phyloP scores from a whole-genome alignment of 2,797 vertebrate genomes.

The Taenioides sp. region DNA sequence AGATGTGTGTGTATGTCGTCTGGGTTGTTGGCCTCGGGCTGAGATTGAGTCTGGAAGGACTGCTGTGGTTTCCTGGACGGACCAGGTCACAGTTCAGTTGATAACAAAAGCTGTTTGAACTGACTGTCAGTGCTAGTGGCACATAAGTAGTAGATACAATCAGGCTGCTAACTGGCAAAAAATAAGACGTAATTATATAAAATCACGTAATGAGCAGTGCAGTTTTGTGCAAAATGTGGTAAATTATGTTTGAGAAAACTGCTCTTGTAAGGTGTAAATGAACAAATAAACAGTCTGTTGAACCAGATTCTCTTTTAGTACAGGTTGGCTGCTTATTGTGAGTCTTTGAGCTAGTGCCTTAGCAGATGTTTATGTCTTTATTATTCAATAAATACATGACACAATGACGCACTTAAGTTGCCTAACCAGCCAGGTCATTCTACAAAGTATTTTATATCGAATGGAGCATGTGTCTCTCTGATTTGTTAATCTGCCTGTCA shows the following conservation, averaged over 20 bases:
- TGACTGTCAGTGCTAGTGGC: conserved; percentile 5
- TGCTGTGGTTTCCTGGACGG: conserved; percentile 26
- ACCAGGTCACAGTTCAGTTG: conserved; percentile 53
- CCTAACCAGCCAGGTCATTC: no score
- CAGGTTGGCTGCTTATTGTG: not conserved
- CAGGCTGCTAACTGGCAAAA: not conserved
- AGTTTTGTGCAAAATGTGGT: not conserved
- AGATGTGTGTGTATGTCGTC: conserved; percentile 22
- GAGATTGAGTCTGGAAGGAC: conserved; percentile 53
- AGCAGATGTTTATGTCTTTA: no score
- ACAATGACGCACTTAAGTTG: not conserved
- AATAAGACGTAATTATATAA: not conserved
- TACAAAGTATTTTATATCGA: no score
- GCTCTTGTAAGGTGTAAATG: no score
- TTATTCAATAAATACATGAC: not conserved
- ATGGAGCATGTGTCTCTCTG: no score
- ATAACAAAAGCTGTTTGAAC: conserved; percentile 51
- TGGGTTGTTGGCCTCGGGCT: conserved; percentile 47
- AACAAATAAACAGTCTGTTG: not conserved
- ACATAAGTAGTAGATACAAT: conserved; percentile 1
- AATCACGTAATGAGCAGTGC: not conserved
- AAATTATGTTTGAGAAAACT: not conserved
- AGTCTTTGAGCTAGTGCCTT: no score
- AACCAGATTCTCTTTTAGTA: not conserved
- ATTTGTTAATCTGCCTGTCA: no score